Evolutionary conservation across 2,888 invertebrate species (phyloP), one percentile per base, ranked within the genome.

Genomic region (Mythimna lalbum): DNA sequence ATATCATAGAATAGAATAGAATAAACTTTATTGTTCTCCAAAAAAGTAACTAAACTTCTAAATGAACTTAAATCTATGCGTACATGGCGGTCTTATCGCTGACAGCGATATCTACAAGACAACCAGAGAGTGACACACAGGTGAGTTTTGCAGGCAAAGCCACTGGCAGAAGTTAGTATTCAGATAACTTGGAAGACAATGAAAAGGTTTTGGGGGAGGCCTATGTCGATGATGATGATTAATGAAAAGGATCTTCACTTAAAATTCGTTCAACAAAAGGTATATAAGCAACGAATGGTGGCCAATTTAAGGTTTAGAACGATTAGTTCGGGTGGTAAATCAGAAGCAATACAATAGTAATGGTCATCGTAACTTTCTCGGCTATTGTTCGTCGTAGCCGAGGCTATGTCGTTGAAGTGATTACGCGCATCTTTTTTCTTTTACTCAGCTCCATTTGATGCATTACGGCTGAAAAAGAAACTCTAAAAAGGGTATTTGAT

Each of bases 361-460:
- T 82, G 86, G 84, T 78, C 83, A 80, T 76, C 68, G 76, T 81
- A 88, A 90, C 90, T 91, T 90, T 90, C 89, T 89, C 88, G 84
- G 76, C 82, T 86, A 90, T 91, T 92, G 88, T 90, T 89, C 81
- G 80, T 82, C 84, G 84, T 88, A 83, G 78, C 80, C 76, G 86
- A 76, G 82, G 83, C 85, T 86, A 78, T 85, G 81, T 82, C 81
- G 86, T 85, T 87, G 84, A 87, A 87, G 85, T 87, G 87, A 90
- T 90, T 87, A 88, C 86, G 83, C 77, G 81, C 84, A 83, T 85
- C 83, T 84, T 84, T 82, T 85, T 86, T 84, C 82, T 78, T 86
- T 85, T 86, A 76, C 81, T 82, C 76, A 69, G 74, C 81, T 81
- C 80, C 69, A 83, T 84, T 78, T 83, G 82, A 83, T 76, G 76